Evolutionary conservation across 2,888 invertebrate genomes (phyloP).

Genomic region (Odontothrips loti): DNA sequence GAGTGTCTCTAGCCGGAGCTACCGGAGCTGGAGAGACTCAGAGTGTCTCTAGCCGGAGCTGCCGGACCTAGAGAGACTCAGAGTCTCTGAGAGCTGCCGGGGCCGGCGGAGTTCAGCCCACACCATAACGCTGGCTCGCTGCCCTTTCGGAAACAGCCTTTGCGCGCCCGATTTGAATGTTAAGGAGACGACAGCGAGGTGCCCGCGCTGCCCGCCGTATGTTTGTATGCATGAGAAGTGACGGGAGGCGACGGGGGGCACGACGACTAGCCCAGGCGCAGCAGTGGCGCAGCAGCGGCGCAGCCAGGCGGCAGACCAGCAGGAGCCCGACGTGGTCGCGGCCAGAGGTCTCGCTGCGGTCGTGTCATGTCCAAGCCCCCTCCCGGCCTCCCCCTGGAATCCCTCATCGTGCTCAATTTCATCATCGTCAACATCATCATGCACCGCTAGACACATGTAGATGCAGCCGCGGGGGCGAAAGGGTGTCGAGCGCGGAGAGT

Average conservation of each 20-base stretch:
- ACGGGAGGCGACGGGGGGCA: background rate
- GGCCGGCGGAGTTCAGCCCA: too few species aligned
- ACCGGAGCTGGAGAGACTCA: too few species aligned
- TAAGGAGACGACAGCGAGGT: conserved; percentile 10
- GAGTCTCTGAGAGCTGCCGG: too few species aligned
- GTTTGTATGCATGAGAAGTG: conserved; percentile 21
- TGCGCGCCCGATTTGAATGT: background rate
- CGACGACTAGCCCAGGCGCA: background rate
- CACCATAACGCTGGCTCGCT: background rate
- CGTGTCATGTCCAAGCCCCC: background rate
- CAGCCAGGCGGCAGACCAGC: too few species aligned
- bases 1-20: too few species aligned
- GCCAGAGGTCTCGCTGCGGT: background rate
- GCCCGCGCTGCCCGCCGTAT: background rate
- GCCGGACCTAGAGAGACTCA: too few species aligned
- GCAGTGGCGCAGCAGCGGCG: background rate
- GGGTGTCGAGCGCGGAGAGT: too few species aligned
- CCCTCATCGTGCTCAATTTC: background rate
- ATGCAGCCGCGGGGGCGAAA: too few species aligned
- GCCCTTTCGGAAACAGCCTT: conserved; percentile 9
- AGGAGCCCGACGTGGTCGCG: too few species aligned
- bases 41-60: too few species aligned
- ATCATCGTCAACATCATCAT: background rate
- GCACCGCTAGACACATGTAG: too few species aligned
- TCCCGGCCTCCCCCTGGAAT: background rate